Evolutionary conservation across 2,888 invertebrate species (phyloP), one percentile per base, ranked within the genome.

Genomic region (Liposcelis brunnea): DNA sequence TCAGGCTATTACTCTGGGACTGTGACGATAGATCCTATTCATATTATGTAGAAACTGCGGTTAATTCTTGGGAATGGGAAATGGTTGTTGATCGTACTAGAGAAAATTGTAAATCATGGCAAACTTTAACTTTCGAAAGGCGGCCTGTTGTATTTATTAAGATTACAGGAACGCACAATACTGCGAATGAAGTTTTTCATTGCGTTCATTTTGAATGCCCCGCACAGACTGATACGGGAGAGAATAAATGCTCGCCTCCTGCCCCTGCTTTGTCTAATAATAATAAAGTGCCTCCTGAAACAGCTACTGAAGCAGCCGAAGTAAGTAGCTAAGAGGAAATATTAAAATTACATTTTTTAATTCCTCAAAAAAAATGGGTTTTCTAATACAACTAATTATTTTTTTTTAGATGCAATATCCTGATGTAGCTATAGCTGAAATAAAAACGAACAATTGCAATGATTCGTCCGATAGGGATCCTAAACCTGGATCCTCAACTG

Each of bases 191-290:
- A 76, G 94, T 83, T 46, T 97, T 97, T 65, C 95, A 97, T 62
- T 84, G 93, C 61, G 97, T 97, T 45, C 97, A 97, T 67, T 81
- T 97, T 64, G 97, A 97, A 67, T 91, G 91, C 55, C 95, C 97
- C 5, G 80, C 86, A 26, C 80, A 80, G 54, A 48, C 49, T 21
- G 59, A 56, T 31, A 54, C 56, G 26, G 8, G 8, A 10, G 55
- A 58, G 37, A 52, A n/a, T n/a, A 48, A 8, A 45, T 42, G 26
- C 42, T 43, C n/a, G 59, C 58, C 46, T 57, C 56, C 8, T 52
- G 55, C 10, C 38, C 43, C 8, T 51, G 54, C 37, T 52, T 54
- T 44, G 52, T 46, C 21, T 55, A 50, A 42, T 35, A 46, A 15
- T 46, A 40, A n/a, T 19, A 26, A 5, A 14, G 49, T 52, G 15